Evolutionary conservation across 2,113 vertebrate species (phyloP).

Genomic region (Chloropsis hardwickii): DNA sequence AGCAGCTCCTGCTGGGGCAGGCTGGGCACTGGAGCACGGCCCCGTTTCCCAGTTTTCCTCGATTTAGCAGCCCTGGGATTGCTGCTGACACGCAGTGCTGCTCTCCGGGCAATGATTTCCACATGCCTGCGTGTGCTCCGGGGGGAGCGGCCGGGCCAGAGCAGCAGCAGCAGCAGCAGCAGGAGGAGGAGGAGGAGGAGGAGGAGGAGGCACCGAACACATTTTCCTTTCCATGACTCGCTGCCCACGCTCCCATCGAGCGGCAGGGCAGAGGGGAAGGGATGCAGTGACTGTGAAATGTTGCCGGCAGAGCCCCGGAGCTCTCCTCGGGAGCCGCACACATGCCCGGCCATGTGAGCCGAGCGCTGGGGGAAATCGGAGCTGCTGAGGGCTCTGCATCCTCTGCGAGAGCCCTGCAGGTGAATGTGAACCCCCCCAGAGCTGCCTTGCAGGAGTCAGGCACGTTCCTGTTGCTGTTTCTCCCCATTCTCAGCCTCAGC

Average conservation of each 20-base stretch:
- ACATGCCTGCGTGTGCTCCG: too few species aligned
- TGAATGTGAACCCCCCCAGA: background rate
- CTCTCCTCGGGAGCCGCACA: background rate
- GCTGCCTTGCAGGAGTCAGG: background rate
- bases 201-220: background rate
- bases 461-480: background rate
- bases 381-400: background rate
- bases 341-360: background rate
- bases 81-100: too few species aligned
- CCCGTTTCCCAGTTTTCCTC: too few species aligned
- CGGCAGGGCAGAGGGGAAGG: background rate
- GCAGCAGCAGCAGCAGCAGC: too few species aligned
- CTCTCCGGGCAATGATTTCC: too few species aligned
- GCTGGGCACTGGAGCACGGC: too few species aligned
- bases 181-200: background rate
- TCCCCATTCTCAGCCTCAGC: background rate
- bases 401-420: background rate
- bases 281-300: background rate
- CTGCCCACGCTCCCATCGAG: background rate
- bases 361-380: background rate
- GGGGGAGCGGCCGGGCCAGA: too few species aligned
- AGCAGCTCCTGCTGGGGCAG: too few species aligned
- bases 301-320: background rate
- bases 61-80: too few species aligned
- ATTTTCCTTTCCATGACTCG: conserved; percentile 41